A percentile compares a stretch with the other conserved stretches of the same genome.
Evolutionary conservation across 2,797 vertebrate species (phyloP).

Genomic region (Ispidina lecontei): DNA sequence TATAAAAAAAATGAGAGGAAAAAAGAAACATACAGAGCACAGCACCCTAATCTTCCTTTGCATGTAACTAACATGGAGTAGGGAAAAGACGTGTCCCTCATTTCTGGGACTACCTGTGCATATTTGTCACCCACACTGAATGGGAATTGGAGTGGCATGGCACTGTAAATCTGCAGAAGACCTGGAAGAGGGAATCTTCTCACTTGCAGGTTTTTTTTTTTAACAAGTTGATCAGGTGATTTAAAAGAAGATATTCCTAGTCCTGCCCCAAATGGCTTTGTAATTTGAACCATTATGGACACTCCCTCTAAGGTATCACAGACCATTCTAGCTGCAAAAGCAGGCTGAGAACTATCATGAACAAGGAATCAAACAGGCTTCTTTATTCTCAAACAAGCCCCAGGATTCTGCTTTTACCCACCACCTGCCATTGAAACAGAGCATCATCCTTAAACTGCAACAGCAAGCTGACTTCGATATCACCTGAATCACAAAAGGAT

Average conservation of each 20-base stretch:
- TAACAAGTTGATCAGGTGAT: not conserved
- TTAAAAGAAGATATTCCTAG: not conserved
- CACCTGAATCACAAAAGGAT: not conserved
- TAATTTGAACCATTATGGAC: not conserved
- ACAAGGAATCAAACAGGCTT: not conserved
- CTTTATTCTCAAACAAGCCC: not conserved
- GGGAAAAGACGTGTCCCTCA: not conserved
- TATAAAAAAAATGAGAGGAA: not conserved
- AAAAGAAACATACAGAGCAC: not conserved
- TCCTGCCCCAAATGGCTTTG: not conserved
- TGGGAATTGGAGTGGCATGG: rapidly evolving
- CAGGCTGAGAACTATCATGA: not conserved
- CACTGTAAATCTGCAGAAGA: not conserved
- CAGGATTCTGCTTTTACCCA: not conserved
- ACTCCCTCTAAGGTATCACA: not conserved
- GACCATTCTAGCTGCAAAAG: not conserved
- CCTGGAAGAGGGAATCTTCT: not conserved
- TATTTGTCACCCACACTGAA: not conserved
- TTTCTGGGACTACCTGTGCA: not conserved
- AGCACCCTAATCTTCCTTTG: not conserved
- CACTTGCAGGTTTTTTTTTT: not conserved
- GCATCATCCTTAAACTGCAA: not conserved
- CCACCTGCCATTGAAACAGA: not conserved
- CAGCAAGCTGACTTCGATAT: not conserved
- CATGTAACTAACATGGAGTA: not conserved